Evolutionary conservation across 2,797 vertebrate genomes (phyloP).

Genomic region (Cyprinella venusta): DNA sequence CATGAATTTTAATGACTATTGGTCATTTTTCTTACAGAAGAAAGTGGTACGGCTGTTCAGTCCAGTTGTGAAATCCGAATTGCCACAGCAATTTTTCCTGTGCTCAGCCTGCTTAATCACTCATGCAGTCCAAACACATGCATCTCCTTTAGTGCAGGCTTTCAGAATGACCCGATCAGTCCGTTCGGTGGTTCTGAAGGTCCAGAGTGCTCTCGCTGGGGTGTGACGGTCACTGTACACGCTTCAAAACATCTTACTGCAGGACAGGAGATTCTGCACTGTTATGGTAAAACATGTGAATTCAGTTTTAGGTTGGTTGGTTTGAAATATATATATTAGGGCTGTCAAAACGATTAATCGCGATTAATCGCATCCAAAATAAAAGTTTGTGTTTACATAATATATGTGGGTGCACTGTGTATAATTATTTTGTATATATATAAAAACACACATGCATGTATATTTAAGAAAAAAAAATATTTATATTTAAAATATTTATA

Average conservation of each 20-base stretch:
- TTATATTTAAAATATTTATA: too few species aligned
- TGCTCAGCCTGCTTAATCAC: constrained; percentile 94
- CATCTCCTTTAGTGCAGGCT: constrained; percentile 77
- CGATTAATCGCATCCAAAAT: too few species aligned
- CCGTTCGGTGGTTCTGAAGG: constrained; percentile 29
- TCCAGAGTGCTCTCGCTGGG: neutral
- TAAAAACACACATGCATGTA: too few species aligned
- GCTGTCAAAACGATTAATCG: too few species aligned
- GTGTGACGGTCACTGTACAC: constrained; percentile 78
- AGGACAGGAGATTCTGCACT: constrained; percentile 91
- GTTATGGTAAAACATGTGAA: constrained; percentile 82
- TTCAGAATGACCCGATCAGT: neutral
- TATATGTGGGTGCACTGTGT: too few species aligned
- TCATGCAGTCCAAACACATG: constrained; percentile 93
- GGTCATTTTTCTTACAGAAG: constrained; percentile 67
- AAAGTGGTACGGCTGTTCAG: constrained; percentile 71
- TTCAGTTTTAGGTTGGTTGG: neutral
- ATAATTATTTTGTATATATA: too few species aligned
- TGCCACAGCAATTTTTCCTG: constrained; percentile 89
- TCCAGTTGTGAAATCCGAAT: constrained; percentile 81
- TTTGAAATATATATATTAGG: neutral
- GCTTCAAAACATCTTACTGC: constrained; percentile 77
- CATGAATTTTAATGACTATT: neutral
- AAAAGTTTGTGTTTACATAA: too few species aligned
- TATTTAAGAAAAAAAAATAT: too few species aligned